These are phyloP conservation scores for Vannuccia rotundouncinata DNA, from an alignment of 2,888 invertebrate genomes.

Conservation along the genomic window DNA sequence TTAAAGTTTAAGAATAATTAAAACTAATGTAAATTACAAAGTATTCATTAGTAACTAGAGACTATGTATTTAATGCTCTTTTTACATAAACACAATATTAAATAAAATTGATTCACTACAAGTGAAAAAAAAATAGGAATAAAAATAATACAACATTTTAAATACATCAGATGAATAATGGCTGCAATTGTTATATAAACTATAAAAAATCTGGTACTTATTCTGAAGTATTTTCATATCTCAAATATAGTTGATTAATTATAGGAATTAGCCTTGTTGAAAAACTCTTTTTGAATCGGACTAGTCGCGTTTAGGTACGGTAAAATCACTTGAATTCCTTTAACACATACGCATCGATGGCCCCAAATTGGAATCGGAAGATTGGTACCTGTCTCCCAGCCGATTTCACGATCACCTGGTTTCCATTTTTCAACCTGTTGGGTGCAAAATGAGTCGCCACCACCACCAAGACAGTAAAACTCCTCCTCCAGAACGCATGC, in stretches of 20 bases:
- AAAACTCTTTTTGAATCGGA: too few relatives aligned
- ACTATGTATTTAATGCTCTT: background rate
- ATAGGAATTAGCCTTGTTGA: too few relatives aligned
- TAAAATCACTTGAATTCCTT: constrained; percentile 13
- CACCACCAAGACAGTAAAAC: constrained; percentile 31
- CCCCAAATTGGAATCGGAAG: constrained; percentile 32
- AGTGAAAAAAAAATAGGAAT: background rate
- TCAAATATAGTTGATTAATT: too few relatives aligned
- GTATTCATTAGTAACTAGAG: background rate
- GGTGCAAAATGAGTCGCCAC: constrained; percentile 30
- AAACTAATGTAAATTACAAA: background rate
- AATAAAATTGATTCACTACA: background rate
- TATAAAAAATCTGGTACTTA: too few relatives aligned
- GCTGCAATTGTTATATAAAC: too few relatives aligned
- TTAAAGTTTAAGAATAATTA: background rate
- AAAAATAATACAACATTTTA: too few relatives aligned
- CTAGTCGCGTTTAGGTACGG: constrained; percentile 32
- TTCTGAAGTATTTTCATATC: too few relatives aligned
- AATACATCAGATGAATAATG: too few relatives aligned
- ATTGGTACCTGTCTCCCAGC: constrained; percentile 8
- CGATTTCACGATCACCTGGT: constrained; percentile 14
- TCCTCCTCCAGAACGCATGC: constrained; percentile 30
- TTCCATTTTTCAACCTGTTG: constrained; percentile 19
- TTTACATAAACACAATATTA: background rate
- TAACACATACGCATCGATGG: constrained; percentile 32